phyloP scores from a whole-genome alignment of 2,113 vertebrate genomes.

The Phoenicopterus ruber region DNA sequence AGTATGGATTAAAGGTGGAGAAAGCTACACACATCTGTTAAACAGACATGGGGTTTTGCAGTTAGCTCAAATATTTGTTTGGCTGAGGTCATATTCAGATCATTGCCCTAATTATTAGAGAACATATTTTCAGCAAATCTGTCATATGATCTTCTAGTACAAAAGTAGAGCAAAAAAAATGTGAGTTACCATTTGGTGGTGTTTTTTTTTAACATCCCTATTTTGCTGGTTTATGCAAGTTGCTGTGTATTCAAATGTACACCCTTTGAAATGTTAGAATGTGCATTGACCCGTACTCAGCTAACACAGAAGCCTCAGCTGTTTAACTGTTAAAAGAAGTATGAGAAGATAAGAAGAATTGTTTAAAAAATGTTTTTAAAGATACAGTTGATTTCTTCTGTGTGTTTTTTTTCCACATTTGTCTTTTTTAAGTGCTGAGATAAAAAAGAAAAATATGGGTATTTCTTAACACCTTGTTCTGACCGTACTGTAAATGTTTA shows the following conservation, averaged over 20 bases:
- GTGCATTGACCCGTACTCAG: background rate
- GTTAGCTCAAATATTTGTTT: background rate
- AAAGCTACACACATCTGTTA: background rate
- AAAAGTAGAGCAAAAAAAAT: background rate
- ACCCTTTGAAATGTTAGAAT: background rate
- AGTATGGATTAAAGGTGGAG: background rate
- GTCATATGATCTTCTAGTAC: background rate
- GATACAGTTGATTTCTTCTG: background rate
- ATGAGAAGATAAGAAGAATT: background rate
- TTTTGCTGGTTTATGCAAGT: background rate
- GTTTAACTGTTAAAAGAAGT: background rate
- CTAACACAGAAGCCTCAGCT: background rate
- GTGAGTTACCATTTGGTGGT: background rate
- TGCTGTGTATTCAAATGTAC: background rate
- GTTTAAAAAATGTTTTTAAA: background rate
- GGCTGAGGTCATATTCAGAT: background rate
- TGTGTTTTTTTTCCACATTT: background rate
- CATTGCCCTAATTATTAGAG: conserved; percentile 4
- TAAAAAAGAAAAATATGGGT: background rate
- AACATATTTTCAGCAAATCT: conserved; percentile 38
- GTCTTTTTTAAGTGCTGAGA: background rate
- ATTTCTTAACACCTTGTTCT: background rate
- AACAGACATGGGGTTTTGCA: background rate
- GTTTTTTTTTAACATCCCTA: background rate
- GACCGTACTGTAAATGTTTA: conserved; percentile 31